Conservation (phyloP, 1,140 invertebrate genomes). For the Ips nitidus region DNA sequence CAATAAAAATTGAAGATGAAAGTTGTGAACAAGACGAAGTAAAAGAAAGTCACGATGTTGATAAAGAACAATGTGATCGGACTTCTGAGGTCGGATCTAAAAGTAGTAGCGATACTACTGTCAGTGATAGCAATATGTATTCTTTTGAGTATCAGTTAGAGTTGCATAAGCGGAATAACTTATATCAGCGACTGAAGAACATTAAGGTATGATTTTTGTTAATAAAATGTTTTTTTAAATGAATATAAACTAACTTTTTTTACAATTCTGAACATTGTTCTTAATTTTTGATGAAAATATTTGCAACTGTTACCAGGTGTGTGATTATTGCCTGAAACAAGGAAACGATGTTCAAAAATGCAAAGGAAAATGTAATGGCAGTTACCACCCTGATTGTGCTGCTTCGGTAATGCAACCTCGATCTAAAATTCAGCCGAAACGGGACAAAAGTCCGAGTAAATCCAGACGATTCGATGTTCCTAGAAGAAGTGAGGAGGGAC, state of each 20-base stretch:
- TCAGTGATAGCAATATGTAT: slow-evolving; percentile 12
- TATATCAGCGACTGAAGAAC: slow-evolving; percentile 25
- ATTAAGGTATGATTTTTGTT: slow-evolving; percentile 19
- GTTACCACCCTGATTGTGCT: slow-evolving; percentile 58
- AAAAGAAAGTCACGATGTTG: not conserved
- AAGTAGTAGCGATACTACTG: not conserved
- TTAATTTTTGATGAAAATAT: not conserved
- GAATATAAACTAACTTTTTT: not conserved
- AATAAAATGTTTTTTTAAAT: not conserved
- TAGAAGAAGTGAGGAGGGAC: slow-evolving; percentile 3
- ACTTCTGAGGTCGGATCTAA: not conserved
- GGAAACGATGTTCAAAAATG: slow-evolving; percentile 63
- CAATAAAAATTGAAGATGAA: not conserved
- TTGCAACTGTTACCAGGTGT: slow-evolving; percentile 53
- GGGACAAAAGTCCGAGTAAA: not conserved
- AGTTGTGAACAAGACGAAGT: not conserved
- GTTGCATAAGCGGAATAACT: slow-evolving; percentile 25
- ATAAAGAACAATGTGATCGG: not conserved
- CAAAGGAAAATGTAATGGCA: slow-evolving; percentile 58
- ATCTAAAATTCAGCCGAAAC: slow-evolving; percentile 9
- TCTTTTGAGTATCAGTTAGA: slow-evolving; percentile 33
- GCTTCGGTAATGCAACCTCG: slow-evolving; percentile 19
- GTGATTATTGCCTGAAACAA: slow-evolving; percentile 65
- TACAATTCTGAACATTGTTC: not conserved
- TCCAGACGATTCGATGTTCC: not conserved